Evolutionary conservation across 2,113 vertebrate species (phyloP), one percentile per base, ranked within the genome.

Genomic region (Labeo catla): DNA sequence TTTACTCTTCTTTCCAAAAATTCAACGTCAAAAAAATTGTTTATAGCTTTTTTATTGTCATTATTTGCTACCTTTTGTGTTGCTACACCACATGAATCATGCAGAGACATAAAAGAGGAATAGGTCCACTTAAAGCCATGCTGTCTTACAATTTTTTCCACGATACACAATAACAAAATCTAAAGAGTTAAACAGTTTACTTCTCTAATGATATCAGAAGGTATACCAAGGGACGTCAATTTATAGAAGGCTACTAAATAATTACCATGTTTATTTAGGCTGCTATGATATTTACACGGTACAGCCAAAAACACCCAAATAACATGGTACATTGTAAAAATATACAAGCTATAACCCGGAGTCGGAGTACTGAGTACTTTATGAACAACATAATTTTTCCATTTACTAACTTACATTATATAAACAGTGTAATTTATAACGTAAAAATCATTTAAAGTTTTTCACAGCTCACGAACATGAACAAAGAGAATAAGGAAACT

Each of bases 401-500:
- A 73, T 52, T 54, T 54, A 19, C 34, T 9, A 77, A 36, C 49
- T 1, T 54, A 16, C 49, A 36, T 54, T 28, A 43, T 79, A 39
- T 45, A 45, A 61, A 80, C 45, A 80, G 6, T 23, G n/a, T 13
- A 21, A 39, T 61, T 34, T 54, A 4, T 77, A 73, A 45, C 19
- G 4, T 54, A 6, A 10, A 19, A 54, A 52, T 36, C 10, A 54
- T 9, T 19, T 3, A 36, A 34, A 28, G 12, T 15, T 28, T 76
- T 49, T 23, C 2, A 12, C 54, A 23, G 28, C 28, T 57, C 28
- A 0, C 49, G 15, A 52, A 68, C 15, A 0, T 66, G 15, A 52
- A 68, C 15, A 50, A 68, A 21, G 81, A 82, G 28, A 82, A 70
- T 52, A 7, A 52, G 23, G 34, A 39, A 86, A 96, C 96, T 97